A percentile compares a stretch with the other conserved stretches of the same genome.
phyloP scores from a whole-genome alignment of 2,797 vertebrate species.

The Schizothorax lantsangensis region DNA sequence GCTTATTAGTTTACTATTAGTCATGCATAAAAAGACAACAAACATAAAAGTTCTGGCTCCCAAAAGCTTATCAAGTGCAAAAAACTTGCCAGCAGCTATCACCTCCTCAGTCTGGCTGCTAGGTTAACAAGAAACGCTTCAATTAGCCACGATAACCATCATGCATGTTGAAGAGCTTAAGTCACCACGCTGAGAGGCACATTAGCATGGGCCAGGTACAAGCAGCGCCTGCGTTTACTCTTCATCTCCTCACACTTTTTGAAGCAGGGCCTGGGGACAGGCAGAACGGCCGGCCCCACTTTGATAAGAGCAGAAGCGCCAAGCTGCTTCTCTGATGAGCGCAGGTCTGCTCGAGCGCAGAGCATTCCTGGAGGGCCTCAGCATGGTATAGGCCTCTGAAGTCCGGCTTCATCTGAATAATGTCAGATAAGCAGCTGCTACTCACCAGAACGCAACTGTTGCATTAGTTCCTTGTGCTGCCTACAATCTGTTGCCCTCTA shows the following conservation, averaged over 20 bases:
- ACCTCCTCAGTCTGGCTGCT: conserved; percentile 13
- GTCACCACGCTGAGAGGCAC: conserved; percentile 8
- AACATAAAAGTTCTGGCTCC: not conserved
- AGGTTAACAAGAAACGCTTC: conserved; percentile 21
- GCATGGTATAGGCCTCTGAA: conserved; percentile 53
- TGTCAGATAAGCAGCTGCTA: conserved; percentile 58
- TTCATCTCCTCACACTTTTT: conserved; percentile 3
- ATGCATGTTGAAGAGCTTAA: conserved; percentile 12
- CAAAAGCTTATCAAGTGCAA: not conserved
- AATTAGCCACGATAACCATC: conserved; percentile 22
- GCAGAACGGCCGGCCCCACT: conserved; percentile 37
- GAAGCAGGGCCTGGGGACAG: conserved; percentile 34
- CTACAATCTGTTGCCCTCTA: conserved; percentile 23
- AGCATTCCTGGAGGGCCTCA: conserved; percentile 62
- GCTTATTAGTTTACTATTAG: not conserved
- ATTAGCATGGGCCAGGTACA: conserved; percentile 36
- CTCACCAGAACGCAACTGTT: conserved; percentile 59
- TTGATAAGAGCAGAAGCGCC: conserved; percentile 54
- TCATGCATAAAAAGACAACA: not conserved
- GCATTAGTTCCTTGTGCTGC: conserved; percentile 49
- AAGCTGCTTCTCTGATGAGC: conserved; percentile 47
- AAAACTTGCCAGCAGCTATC: not conserved
- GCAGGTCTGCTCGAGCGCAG: conserved; percentile 48
- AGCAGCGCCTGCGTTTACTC: conserved; percentile 4
- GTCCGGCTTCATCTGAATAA: conserved; percentile 59